phyloP scores from a whole-genome alignment of 2,797 vertebrate genomes.

The Helicolenus hilgendorfi region DNA sequence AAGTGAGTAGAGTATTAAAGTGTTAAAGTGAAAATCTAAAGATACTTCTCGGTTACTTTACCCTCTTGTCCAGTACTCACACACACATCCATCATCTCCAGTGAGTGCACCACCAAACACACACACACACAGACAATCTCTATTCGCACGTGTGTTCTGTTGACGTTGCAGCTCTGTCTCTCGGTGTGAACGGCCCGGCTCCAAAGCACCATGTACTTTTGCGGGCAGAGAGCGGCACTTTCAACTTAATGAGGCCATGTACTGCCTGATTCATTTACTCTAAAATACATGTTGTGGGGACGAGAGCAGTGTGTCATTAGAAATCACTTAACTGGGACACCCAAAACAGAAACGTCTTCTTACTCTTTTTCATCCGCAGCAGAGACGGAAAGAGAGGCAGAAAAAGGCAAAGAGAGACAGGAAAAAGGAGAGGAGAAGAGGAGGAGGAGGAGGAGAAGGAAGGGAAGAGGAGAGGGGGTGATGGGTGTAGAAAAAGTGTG shows the following conservation, averaged over 20 bases:
- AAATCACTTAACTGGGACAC: constrained; percentile 84
- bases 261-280: constrained; percentile 83
- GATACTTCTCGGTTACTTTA: not conserved
- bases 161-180: constrained; percentile 33
- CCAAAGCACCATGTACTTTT: constrained; percentile 79
- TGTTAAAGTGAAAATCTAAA: not conserved
- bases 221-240: constrained; percentile 77
- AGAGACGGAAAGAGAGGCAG: not conserved
- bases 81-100: not conserved
- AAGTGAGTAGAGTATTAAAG: not conserved
- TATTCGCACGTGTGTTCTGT: constrained; percentile 41
- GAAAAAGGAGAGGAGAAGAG: constrained; percentile 12
- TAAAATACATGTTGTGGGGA: constrained; percentile 85
- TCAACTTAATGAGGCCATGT: constrained; percentile 87
- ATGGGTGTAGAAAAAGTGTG: constrained; percentile 68
- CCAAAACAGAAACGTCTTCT: constrained; percentile 66
- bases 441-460: constrained; percentile 20
- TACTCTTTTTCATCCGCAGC: not conserved
- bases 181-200: constrained; percentile 50
- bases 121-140: not conserved
- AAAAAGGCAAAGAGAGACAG: not conserved
- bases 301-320: constrained; percentile 84
- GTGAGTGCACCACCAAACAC: not conserved
- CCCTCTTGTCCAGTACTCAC: not conserved
- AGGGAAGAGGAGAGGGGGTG: constrained; percentile 22